Evolutionary conservation across 64 coral and sea anemone genomes (phyloP), one percentile per base, ranked within the genome.

Genomic region (Stichodactyla helianthus): DNA sequence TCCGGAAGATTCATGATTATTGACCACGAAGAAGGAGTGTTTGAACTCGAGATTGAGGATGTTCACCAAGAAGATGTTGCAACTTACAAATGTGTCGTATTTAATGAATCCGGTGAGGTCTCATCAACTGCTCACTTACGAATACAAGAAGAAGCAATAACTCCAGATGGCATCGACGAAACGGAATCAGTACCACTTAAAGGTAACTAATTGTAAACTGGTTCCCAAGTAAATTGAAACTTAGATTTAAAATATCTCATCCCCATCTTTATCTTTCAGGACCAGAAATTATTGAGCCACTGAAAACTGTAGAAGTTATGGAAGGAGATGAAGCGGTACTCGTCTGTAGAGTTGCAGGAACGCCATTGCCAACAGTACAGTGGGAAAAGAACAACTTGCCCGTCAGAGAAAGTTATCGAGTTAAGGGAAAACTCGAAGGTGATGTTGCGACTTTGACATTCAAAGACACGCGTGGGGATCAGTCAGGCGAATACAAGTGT

Each of bases 91-190:
- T 93, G 91, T 63, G 78, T 89, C 54, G 91, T 79, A 4, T 85
- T 12, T 2, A 93, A 93, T 57, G 71, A 93, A 11, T 79, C 70
- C 44, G 91, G 87, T 11, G 87, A 89, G 28, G 82, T 64, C 1
- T 63, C 77, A 10, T 87, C 84, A 19, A 74, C 79, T 80, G 90
- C 90, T 44, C 77, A 77, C 20, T 54, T 92, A 18, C 59, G n/a
- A 82, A 51, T 92, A 35, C 78, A 88, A 59, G 86, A 88, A 55
- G 27, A 57, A 50, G 60, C 58, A 53, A 31, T 71, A 53, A 19
- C 65, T 82, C 92, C 95, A 64, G 89, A 93, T 51, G 88, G 90
- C 88, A 80, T 51, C 13, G 92, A 97, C 55, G 95, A 93, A 14
- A 71, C 65, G 9, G 82, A 88, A 59, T 87, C 74, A 25, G 76